A percentile compares a stretch with the other conserved stretches of the same genome.
Evolutionary conservation across 2,888 invertebrate genomes (phyloP).

Genomic region (Hydroisotoma schaefferi): DNA sequence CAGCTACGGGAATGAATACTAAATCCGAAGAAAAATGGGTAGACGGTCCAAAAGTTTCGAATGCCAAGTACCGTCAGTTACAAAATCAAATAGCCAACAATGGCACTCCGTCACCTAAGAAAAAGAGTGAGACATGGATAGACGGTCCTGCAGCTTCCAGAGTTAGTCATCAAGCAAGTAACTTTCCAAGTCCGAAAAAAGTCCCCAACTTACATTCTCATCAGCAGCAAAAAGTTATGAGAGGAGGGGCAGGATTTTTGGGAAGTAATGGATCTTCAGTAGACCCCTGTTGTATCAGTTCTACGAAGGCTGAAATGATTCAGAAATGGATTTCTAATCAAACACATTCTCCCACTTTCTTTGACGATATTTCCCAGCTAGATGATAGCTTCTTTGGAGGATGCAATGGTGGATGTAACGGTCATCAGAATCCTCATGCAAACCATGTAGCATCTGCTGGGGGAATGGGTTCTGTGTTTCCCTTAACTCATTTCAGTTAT

Average conservation of each 20-base stretch:
- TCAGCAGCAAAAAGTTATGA: slow-evolving; percentile 12
- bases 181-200: slow-evolving; percentile 48
- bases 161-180: slow-evolving; percentile 46
- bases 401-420: slow-evolving; percentile 1
- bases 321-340: slow-evolving; percentile 49
- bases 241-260: slow-evolving; percentile 11
- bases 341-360: slow-evolving; percentile 32
- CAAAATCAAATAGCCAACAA: slow-evolving; percentile 9
- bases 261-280: slow-evolving; percentile 47
- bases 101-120: not conserved
- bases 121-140: slow-evolving; percentile 54
- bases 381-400: slow-evolving; percentile 11
- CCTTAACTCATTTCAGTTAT: not conserved
- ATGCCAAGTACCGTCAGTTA: slow-evolving; percentile 36
- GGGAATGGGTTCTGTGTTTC: not conserved
- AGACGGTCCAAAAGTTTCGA: slow-evolving; percentile 79
- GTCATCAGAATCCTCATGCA: not conserved
- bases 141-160: slow-evolving; percentile 85
- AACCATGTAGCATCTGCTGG: not conserved
- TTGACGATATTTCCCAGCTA: slow-evolving; percentile 33
- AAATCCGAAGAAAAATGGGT: slow-evolving; percentile 90
- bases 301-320: slow-evolving; percentile 48
- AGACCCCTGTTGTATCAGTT: slow-evolving; percentile 51
- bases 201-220: slow-evolving; percentile 14
- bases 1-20: slow-evolving; percentile 48